Conservation (phyloP, 2,888 invertebrate species). For the Drosophila picticornis region DNA sequence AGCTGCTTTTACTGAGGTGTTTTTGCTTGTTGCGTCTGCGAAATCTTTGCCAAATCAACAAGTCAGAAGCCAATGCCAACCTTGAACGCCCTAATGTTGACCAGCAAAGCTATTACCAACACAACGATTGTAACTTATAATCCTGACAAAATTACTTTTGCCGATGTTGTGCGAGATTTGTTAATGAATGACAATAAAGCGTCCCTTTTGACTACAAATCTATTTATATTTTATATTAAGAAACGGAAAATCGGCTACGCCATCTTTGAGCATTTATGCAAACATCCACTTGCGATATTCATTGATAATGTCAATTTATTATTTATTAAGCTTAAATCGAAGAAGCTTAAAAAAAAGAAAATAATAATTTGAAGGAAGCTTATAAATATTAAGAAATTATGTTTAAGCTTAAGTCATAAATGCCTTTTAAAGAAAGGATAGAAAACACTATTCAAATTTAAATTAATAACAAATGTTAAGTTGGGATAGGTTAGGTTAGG, state of each 20-base stretch:
- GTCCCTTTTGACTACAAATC: neutral
- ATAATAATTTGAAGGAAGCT: neutral
- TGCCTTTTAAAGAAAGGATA: neutral
- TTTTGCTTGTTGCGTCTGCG: constrained; percentile 29
- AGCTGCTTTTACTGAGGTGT: neutral
- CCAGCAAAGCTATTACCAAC: too few relatives aligned
- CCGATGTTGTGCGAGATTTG: neutral
- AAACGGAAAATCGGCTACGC: neutral
- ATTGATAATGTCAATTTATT: neutral
- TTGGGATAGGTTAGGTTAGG: neutral
- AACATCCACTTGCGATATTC: neutral
- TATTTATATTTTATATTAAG: neutral
- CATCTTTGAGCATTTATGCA: neutral
- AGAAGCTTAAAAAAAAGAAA: neutral
- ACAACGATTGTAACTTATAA: too few relatives aligned
- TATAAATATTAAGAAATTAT: neutral
- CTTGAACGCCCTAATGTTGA: constrained; percentile 2
- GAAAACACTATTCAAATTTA: neutral
- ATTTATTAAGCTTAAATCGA: neutral
- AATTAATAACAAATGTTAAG: neutral
- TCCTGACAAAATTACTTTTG: too few relatives aligned
- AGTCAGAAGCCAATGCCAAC: constrained; percentile 13
- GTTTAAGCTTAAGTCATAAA: neutral
- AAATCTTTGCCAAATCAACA: constrained; percentile 23
- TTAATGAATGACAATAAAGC: neutral